Conservation (phyloP, 2,113 vertebrate genomes). For the Malurus elegans region DNA sequence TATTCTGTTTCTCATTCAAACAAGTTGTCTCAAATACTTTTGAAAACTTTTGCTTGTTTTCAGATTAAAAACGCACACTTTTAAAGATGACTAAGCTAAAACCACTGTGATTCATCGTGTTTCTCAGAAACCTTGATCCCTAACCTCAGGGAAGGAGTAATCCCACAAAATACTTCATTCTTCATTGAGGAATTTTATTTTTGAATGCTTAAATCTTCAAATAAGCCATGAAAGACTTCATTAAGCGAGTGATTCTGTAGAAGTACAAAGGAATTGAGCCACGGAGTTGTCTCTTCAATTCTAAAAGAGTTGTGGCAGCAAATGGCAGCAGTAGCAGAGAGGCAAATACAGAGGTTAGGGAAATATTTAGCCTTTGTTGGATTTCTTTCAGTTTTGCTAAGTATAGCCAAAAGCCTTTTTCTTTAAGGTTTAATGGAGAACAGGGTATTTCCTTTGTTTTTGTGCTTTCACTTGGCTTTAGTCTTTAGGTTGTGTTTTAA, state of each 20-base stretch:
- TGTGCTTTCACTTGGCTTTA: background rate
- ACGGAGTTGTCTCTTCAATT: background rate
- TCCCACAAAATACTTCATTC: background rate
- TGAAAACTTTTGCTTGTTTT: background rate
- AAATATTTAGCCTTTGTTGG: background rate
- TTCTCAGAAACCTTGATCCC: constrained; percentile 49
- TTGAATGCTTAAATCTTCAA: background rate
- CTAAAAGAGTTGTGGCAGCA: background rate
- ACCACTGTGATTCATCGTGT: background rate
- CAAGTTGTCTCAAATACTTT: background rate
- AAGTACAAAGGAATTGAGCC: background rate
- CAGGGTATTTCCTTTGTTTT: background rate
- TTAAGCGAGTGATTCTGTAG: background rate
- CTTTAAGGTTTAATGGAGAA: too few species aligned
- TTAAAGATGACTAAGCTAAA: constrained; percentile 35
- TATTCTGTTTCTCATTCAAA: background rate
- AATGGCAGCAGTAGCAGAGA: background rate
- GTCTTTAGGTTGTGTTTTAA: background rate
- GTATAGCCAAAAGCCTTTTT: background rate
- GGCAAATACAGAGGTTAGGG: background rate
- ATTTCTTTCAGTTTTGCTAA: background rate
- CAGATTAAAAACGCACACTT: background rate
- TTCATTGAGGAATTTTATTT: constrained; percentile 25
- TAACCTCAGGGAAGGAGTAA: constrained; percentile 18
- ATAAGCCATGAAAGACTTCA: background rate